A percentile compares a stretch with the other conserved stretches of the same genome.
phyloP scores from a whole-genome alignment of 2,797 vertebrate species.

The Glyptemys insculpta region DNA sequence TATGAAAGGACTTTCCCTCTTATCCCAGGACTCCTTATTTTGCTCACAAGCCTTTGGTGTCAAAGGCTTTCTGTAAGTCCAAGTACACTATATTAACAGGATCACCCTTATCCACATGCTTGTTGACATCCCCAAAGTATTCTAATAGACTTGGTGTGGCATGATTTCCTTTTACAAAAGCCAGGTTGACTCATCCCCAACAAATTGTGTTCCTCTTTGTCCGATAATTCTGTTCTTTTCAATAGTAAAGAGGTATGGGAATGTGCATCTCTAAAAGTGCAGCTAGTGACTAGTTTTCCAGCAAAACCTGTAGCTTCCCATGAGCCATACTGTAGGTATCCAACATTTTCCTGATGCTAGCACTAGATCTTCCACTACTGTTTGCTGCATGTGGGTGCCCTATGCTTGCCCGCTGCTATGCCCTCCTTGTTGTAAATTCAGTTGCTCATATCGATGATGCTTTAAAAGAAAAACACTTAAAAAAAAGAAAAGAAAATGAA shows the following conservation, averaged over 20 bases:
- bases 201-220: no score
- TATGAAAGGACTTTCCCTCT: no score
- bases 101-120: no score
- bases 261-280: background rate
- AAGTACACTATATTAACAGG: no score
- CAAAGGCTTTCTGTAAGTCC: no score
- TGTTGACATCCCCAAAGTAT: no score
- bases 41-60: no score
- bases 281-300: background rate
- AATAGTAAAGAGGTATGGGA: background rate
- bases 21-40: no score
- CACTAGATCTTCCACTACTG: background rate
- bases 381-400: background rate
- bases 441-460: background rate
- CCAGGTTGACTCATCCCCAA: no score
- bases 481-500: background rate
- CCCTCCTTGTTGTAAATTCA: background rate
- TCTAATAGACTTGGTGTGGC: no score
- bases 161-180: no score
- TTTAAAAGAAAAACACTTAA: background rate
- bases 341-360: background rate
- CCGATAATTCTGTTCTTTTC: no score
- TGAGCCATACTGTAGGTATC: background rate
- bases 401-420: background rate
- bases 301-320: background rate